Percentiles rank a stretch among this genome's conserved stretches.
Conservation (phyloP, 2,113 vertebrate genomes). For the Oreotrochilus melanogaster region DNA sequence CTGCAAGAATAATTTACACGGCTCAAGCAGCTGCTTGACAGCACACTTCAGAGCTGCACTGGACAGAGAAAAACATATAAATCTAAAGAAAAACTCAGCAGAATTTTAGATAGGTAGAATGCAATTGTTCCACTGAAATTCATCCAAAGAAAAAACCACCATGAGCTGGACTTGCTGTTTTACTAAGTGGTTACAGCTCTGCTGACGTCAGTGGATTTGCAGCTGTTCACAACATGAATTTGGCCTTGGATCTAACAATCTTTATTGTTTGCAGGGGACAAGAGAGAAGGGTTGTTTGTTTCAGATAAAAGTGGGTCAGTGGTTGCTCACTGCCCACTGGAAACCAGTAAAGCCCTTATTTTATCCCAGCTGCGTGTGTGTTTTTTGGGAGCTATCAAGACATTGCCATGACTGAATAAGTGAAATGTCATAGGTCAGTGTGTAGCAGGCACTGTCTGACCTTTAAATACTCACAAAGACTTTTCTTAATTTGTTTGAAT, state of each 20-base stretch:
- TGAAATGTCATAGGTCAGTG: fast-evolving
- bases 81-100: neutral
- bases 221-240: constrained; percentile 43
- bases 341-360: neutral
- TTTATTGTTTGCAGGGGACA: neutral
- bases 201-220: constrained; percentile 40
- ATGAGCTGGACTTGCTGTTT: neutral
- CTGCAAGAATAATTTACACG: neutral
- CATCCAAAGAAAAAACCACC: neutral
- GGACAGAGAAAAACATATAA: neutral
- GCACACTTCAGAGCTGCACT: neutral
- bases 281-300: constrained; percentile 6
- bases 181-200: constrained; percentile 37
- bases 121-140: neutral
- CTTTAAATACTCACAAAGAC: neutral
- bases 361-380: neutral
- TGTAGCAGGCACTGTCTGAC: neutral
- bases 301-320: neutral
- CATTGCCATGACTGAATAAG: neutral
- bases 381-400: neutral
- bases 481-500: neutral
- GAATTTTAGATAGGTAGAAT: neutral
- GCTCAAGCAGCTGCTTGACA: neutral
- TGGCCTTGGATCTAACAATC: constrained; percentile 15
- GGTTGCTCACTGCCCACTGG: neutral